These are phyloP conservation scores for Platyrinchus mystaceus DNA, from an alignment of 2,797 vertebrate genomes.

Conservation along the genomic window DNA sequence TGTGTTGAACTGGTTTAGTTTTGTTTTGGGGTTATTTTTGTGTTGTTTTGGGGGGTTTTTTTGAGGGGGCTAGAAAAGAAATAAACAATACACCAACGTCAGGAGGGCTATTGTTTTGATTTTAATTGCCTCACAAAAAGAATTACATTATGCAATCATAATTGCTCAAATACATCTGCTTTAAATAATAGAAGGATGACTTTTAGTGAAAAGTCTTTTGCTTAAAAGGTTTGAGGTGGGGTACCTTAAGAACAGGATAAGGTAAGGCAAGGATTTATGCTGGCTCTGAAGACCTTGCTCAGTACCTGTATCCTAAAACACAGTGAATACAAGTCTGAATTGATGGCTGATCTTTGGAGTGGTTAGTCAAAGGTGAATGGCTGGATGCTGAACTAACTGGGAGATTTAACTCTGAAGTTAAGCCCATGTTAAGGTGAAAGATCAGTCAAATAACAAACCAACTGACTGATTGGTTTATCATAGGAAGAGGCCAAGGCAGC, in stretches of 20 bases:
- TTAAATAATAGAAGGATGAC: neutral
- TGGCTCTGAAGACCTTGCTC: neutral
- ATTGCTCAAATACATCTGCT: neutral
- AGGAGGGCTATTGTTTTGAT: neutral
- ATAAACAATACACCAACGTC: neutral
- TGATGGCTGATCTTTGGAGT: neutral
- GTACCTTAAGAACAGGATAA: neutral
- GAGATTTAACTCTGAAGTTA: neutral
- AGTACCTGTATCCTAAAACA: neutral
- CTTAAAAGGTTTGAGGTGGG: neutral
- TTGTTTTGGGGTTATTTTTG: neutral
- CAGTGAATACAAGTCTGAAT: neutral
- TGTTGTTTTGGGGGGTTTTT: too few relatives aligned
- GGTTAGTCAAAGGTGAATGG: neutral
- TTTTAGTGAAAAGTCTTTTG: neutral
- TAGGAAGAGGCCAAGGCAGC: neutral
- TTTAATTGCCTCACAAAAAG: neutral
- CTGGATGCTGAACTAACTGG: neutral
- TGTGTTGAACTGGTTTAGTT: neutral
- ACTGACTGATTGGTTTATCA: accelerated
- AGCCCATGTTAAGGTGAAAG: neutral
- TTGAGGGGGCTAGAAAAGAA: neutral
- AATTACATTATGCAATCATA: neutral
- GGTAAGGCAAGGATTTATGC: neutral
- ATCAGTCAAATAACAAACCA: neutral